A percentile compares a stretch with the other conserved stretches of the same genome.
Conservation (phyloP, 2,888 invertebrate species). For the Vandiemenella viatica region DNA sequence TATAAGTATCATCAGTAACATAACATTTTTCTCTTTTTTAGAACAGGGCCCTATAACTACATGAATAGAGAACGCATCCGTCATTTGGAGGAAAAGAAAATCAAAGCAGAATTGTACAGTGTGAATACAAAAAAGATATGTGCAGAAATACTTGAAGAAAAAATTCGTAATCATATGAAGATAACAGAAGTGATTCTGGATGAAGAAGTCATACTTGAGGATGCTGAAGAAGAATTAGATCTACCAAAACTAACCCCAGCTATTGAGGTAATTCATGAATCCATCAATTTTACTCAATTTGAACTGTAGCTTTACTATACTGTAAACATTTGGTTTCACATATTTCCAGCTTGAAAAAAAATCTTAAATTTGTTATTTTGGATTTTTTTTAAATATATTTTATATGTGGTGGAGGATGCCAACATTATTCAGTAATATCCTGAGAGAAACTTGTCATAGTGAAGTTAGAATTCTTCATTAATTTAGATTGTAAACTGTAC, state of each 20-base stretch:
- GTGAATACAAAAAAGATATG: conserved; percentile 26
- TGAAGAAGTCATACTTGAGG: conserved; percentile 36
- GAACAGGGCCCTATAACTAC: not conserved
- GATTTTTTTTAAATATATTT: not conserved
- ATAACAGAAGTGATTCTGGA: conserved; percentile 31
- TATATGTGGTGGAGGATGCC: not conserved
- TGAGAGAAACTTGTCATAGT: too few relatives aligned
- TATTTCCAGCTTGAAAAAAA: not conserved
- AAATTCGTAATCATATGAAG: conserved; percentile 28
- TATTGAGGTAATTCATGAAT: conserved; percentile 28
- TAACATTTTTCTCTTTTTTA: too few relatives aligned
- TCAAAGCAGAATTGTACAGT: conserved; percentile 22
- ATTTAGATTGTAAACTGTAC: too few relatives aligned
- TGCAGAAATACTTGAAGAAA: conserved; percentile 26
- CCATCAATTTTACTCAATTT: not conserved
- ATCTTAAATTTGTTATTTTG: too few relatives aligned
- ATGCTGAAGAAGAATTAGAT: conserved; percentile 33
- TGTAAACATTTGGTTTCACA: not conserved
- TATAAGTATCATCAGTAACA: too few relatives aligned
- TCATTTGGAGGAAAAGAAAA: conserved; percentile 23
- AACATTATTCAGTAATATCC: not conserved
- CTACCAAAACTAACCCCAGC: conserved; percentile 50
- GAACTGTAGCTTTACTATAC: not conserved
- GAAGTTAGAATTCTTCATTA: too few relatives aligned
- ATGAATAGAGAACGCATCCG: conserved; percentile 15